Percentiles rank a stretch among this genome's conserved stretches.
Evolutionary conservation across 2,888 invertebrate species (phyloP).

Genomic region (Tromatobia lineatoria): DNA sequence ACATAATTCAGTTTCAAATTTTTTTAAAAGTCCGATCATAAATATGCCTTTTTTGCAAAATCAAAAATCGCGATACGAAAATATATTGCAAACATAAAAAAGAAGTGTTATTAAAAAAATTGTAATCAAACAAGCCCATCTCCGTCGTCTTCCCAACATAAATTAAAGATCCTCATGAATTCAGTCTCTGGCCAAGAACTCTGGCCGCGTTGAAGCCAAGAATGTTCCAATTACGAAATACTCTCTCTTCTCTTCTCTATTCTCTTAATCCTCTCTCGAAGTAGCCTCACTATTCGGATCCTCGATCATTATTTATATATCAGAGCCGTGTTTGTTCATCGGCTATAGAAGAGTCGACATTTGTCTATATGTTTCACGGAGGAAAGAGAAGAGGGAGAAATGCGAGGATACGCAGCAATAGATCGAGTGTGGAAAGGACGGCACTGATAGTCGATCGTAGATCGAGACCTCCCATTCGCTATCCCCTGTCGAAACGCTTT

Average conservation of each 20-base stretch:
- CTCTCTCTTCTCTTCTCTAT: background rate
- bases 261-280: background rate
- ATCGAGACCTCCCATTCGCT: conserved; percentile 54
- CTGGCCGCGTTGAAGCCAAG: background rate
- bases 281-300: background rate
- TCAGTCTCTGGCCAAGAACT: background rate
- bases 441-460: conserved; percentile 53
- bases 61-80: background rate
- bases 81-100: background rate
- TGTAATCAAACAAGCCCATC: background rate
- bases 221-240: conserved; percentile 42
- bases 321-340: background rate
- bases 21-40: too few relatives aligned
- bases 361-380: background rate
- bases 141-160: background rate
- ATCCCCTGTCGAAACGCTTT: conserved; percentile 44
- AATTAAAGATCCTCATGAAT: background rate
- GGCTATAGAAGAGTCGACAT: background rate
- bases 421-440: conserved; percentile 39
- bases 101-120: background rate
- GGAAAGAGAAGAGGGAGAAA: background rate
- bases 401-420: conserved; percentile 6
- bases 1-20: too few relatives aligned
- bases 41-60: background rate
- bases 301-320: conserved; percentile 15